phyloP scores from a whole-genome alignment of 2,113 vertebrate species.

The Platysteira castanea region DNA sequence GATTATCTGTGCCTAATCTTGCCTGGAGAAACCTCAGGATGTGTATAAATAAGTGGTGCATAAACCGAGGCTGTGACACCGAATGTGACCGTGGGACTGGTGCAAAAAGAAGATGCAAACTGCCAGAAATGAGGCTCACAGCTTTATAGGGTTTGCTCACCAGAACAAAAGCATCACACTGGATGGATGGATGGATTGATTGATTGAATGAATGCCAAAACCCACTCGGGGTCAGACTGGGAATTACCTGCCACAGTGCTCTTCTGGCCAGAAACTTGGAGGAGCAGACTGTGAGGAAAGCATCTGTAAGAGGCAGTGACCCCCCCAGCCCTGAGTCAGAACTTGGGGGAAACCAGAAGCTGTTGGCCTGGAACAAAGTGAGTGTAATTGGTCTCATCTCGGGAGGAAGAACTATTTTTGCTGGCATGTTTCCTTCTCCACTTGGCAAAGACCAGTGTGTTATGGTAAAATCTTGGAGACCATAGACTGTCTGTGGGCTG shows the following conservation, averaged over 20 bases:
- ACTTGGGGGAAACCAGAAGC: not conserved
- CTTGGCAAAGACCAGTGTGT: not conserved
- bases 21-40: not conserved
- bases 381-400: not conserved
- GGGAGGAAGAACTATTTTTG: not conserved
- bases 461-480: constrained; percentile 1
- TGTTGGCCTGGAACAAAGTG: not conserved
- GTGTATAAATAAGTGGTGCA: not conserved
- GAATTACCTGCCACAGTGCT: not conserved
- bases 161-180: not conserved
- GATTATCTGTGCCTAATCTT: not conserved
- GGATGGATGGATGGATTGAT: not conserved
- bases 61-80: not conserved
- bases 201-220: not conserved
- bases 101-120: not conserved
- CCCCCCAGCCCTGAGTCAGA: not conserved
- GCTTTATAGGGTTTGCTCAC: not conserved
- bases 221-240: not conserved
- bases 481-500: not conserved
- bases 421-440: not conserved
- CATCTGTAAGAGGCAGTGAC: not conserved
- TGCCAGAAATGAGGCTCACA: not conserved
- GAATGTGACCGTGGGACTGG: not conserved
- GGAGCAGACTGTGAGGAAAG: not conserved
- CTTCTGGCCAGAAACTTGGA: not conserved